A percentile compares a stretch with the other conserved stretches of the same genome.
These are phyloP conservation scores for Apantesis nais DNA, from an alignment of 2,888 invertebrate genomes.

Conservation along the genomic window DNA sequence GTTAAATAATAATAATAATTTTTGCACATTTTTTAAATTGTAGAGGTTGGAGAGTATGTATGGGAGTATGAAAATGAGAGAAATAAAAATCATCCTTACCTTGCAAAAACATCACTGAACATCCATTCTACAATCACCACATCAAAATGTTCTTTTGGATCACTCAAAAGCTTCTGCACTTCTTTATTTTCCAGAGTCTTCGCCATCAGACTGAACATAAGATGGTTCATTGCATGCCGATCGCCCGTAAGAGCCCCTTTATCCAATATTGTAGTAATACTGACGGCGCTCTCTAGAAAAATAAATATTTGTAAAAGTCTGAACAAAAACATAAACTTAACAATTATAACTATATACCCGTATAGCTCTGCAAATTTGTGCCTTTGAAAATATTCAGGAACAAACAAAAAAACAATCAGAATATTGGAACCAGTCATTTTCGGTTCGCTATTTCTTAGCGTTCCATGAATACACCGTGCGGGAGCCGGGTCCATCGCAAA, in stretches of 20 bases:
- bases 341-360: too few species aligned
- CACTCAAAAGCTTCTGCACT: conserved; percentile 48
- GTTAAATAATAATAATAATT: too few species aligned
- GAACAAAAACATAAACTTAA: background rate
- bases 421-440: too few species aligned
- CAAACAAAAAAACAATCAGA: too few species aligned
- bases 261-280: conserved; percentile 18
- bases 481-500: too few species aligned
- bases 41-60: too few species aligned
- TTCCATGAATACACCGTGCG: too few species aligned
- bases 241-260: conserved; percentile 23
- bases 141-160: conserved; percentile 53
- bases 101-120: conserved; percentile 41
- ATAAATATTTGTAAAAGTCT: background rate
- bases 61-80: background rate
- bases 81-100: conserved; percentile 37
- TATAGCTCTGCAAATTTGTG: background rate
- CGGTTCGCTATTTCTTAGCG: too few species aligned
- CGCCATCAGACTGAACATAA: conserved; percentile 14
- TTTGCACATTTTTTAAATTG: too few species aligned
- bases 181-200: conserved; percentile 45
- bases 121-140: conserved; percentile 56
- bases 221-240: background rate
- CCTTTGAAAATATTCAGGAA: too few species aligned
- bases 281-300: conserved; percentile 1